Evolutionary conservation across 2,113 vertebrate species (phyloP).

Genomic region (Strigops habroptila): DNA sequence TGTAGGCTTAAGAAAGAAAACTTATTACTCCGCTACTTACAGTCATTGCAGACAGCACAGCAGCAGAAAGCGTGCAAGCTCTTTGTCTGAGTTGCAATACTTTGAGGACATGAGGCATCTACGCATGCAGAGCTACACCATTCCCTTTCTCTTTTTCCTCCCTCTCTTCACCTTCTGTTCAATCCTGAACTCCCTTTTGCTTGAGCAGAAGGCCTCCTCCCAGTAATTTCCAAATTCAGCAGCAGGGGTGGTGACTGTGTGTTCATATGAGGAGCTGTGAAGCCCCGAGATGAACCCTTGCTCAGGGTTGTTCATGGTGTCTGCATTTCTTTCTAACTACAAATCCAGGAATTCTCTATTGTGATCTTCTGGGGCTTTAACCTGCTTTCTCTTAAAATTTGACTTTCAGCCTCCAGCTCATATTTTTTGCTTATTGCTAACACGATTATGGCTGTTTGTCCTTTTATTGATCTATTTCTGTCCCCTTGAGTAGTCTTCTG

Average conservation of each 20-base stretch:
- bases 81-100: not conserved
- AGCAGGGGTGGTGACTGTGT: not conserved
- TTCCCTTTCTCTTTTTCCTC: not conserved
- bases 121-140: accelerated
- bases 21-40: not conserved
- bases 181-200: not conserved
- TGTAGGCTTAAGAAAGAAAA: not conserved
- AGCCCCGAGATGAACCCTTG: not conserved
- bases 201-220: not conserved
- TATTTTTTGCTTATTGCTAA: not conserved
- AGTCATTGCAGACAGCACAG: accelerated
- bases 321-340: not conserved
- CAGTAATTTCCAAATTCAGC: not conserved
- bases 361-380: not conserved
- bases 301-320: not conserved
- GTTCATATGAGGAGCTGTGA: accelerated
- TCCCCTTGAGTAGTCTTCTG: not conserved
- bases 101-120: not conserved
- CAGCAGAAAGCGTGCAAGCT: not conserved
- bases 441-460: not conserved
- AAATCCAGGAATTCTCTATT: not conserved
- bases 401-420: not conserved
- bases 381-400: not conserved
- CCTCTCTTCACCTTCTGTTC: not conserved
- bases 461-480: not conserved